Base-by-base conservation (phyloP, 2,113 vertebrate genomes). In the Diphyllodes magnificus region DNA sequence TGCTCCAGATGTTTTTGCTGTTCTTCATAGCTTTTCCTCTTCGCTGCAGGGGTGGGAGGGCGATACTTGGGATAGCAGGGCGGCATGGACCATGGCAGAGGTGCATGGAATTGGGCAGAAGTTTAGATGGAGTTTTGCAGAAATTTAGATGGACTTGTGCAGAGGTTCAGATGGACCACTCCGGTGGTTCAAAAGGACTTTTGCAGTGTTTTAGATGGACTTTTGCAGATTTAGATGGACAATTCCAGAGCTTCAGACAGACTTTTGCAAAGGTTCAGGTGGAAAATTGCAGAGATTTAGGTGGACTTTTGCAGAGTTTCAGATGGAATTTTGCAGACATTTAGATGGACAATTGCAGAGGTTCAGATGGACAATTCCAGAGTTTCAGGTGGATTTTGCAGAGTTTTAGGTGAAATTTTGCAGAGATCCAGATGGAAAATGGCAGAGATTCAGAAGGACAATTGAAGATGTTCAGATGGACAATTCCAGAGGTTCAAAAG, bases 61-160 rank as follows among this genome's bases (percentile, higher is more conserved):
- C 0, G 0, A 27, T 1, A 17, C 47, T 7, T 3, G 17, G 73
- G 49, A 14, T 45, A 47, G 44, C 60, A 10, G 63, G 28, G 40
- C 35, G 77, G 31, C 37, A 9, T 5, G 5, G 69, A 23, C 11
- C 49, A 18, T 2, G 69, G 59, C 42, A n/a, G 70, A 27, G 42
- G 42, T 24, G 23, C 0, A 21, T 24, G 30, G 70, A 31, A 39
- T 2, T 7, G 19, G 39, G n/a, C 44, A 76, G 53, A 31, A 13
- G 17, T 60, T 59, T 17, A 28, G 40, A 15, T 35, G 53, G 25
- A 45, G 3, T 27, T 15, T 12, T n/a, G 24, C 39, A 57, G 53
- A 73, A 18, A 10, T 56, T 56, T 8, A 56, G 51, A 15, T 27
- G 20, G 20, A 44, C 2, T 13, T 9, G 6, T 40, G 27, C 40